Percentiles rank a stretch among this genome's conserved stretches.
Conservation (phyloP, 1,140 invertebrate species). For the Euwallacea fornicatus region DNA sequence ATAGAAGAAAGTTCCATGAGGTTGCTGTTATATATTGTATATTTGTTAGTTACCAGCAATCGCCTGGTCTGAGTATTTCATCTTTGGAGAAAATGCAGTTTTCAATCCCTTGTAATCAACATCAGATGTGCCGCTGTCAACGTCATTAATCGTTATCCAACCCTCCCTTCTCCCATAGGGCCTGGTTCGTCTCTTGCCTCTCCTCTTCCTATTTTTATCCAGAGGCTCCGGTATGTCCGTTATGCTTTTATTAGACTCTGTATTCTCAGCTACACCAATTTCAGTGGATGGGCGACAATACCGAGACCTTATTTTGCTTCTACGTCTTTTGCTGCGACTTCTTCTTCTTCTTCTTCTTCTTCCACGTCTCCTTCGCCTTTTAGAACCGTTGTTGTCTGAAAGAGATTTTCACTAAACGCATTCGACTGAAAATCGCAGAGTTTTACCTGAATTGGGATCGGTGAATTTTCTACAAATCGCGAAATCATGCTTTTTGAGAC, state of each 20-base stretch:
- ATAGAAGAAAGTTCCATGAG: not conserved
- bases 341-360: conserved; percentile 20
- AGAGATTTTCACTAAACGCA: not conserved
- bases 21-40: not conserved
- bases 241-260: not conserved
- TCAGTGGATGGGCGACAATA: not conserved
- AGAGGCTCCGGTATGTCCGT: conserved; percentile 9
- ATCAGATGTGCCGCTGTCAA: conserved; percentile 1
- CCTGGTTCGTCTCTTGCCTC: not conserved
- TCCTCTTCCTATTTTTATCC: conserved; percentile 14
- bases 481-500: conserved; percentile 29
- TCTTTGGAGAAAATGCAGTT: not conserved
- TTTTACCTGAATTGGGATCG: not conserved
- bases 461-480: conserved; percentile 27
- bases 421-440: not conserved
- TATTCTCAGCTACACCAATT: not conserved
- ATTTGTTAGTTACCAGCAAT: not conserved
- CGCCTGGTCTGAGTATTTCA: not conserved
- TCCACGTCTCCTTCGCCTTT: not conserved
- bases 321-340: conserved; percentile 8
- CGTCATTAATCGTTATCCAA: not conserved
- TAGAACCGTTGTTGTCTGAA: conserved; percentile 7
- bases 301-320: conserved; percentile 3
- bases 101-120: not conserved
- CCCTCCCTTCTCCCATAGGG: too few species aligned